Base-by-base conservation (phyloP, 2,797 vertebrate species). In the Paguma larvata region DNA sequence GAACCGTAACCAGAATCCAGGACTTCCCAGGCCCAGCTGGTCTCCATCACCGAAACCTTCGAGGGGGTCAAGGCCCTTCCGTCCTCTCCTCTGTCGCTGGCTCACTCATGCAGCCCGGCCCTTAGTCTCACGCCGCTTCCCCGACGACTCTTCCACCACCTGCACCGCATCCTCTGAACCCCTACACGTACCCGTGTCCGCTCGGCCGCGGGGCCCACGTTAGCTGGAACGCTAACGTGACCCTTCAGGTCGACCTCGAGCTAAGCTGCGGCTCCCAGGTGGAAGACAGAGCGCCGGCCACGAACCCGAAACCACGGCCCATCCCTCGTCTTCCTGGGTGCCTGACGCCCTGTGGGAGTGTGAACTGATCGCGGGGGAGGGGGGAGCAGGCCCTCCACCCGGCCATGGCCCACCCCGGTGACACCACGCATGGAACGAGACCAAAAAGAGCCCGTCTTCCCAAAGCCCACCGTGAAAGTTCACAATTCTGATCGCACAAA, bases 321-420 rank as follows among this genome's bases (percentile, higher is more conserved):
- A 10, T 18, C 32, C 3, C 5, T 23, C 30, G n/a, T 88, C 78
- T 48, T 80, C 19, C 27, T 5, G 25, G 25, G 32, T 5, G 3
- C 12, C 19, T 0, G 6, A 27, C 15, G 44, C n/a, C 62, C 14
- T 14, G 27, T 0, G 30, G 21, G 13, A 1, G 11, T 8, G 5
- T 9, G 34, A 56, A 32, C 13, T 34, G 53, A 15, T 27, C 53
- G 12, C 70, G 19, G 23, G 5, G 21, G 12, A 56, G 63, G 19
- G 12, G 82, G 12, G 62, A 56, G 38, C 59, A 10, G 25, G 13
- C 25, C 38, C 18, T 62, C 14, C n/a, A 25, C 3, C 2, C 5
- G 38, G 38, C 27, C 4, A 0, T 44, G 63, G 16, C 63, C 62
- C 8, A 4, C 10, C 41, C n/a, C 16, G 3, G 16, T 23, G 19